Percentiles rank a stretch among this genome's conserved stretches.
Evolutionary conservation across 2,888 invertebrate species (phyloP).

Genomic region (Caenorhabditis sulstoni): DNA sequence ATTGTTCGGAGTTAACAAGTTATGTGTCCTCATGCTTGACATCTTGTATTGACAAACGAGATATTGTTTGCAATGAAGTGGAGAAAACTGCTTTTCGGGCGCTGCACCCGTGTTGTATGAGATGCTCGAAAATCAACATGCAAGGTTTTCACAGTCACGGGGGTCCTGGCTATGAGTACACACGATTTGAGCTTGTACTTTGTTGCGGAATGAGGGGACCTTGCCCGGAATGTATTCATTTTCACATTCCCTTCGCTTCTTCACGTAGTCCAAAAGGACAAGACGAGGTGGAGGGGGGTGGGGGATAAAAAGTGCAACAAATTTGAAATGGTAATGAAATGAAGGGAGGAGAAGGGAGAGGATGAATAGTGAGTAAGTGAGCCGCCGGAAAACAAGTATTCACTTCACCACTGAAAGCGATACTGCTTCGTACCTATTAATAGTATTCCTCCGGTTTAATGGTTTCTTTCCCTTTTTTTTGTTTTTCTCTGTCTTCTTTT

Average conservation of each 20-base stretch:
- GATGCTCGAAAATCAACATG: conserved; percentile 37
- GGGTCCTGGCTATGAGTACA: not conserved
- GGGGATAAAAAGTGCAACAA: conserved; percentile 29
- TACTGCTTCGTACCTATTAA: not conserved
- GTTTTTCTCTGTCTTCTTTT: conserved; percentile 1
- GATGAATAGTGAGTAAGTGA: conserved; percentile 35
- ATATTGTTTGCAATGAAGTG: conserved; percentile 56
- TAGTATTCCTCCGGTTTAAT: not conserved
- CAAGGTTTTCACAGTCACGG: conserved; percentile 2
- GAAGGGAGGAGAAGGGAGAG: not conserved
- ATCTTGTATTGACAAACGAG: conserved; percentile 45
- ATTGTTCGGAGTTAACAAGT: conserved; percentile 55
- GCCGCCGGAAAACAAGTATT: conserved; percentile 29
- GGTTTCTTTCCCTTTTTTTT: not conserved
- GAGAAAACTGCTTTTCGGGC: conserved; percentile 44
- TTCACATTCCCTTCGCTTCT: not conserved
- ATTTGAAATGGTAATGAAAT: conserved; percentile 46
- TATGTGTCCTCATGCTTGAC: conserved; percentile 37
- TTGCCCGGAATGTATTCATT: not conserved
- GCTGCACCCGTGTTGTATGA: conserved; percentile 17
- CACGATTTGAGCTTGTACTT: too few relatives aligned
- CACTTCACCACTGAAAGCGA: not conserved
- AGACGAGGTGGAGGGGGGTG: not conserved
- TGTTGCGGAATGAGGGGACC: too few relatives aligned
- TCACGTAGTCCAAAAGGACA: not conserved